A percentile compares a stretch with the other conserved stretches of the same genome.
These are phyloP conservation scores for Gandaritis pyraliata DNA, from an alignment of 2,888 invertebrate species.

Conservation along the genomic window DNA sequence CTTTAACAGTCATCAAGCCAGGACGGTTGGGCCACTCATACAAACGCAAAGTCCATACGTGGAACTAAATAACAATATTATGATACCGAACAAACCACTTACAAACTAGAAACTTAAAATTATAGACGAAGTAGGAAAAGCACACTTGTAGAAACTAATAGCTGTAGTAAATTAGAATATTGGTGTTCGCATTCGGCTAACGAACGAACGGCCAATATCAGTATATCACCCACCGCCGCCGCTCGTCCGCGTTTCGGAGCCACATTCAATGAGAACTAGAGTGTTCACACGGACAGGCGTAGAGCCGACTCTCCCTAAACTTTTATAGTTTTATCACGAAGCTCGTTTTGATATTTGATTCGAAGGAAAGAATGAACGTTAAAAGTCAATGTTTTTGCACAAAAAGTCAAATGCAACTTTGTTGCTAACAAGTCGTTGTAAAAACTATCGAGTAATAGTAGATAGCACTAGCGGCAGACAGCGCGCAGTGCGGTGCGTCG, in stretches of 20 bases:
- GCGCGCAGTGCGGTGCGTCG: conserved; percentile 1
- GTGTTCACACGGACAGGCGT: conserved; percentile 53
- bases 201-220: conserved; percentile 75
- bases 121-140: conserved; percentile 39
- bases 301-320: conserved; percentile 54
- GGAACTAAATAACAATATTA: conserved; percentile 9
- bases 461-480: neutral
- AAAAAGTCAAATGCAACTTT: conserved; percentile 39
- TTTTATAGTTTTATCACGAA: neutral
- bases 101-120: conserved; percentile 21
- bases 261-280: conserved; percentile 64
- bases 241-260: conserved; percentile 72
- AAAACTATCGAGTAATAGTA: conserved; percentile 20
- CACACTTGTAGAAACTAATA: conserved; percentile 48
- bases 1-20: too few species aligned
- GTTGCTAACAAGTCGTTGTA: conserved; percentile 9
- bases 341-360: conserved; percentile 2
- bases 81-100: conserved; percentile 17
- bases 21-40: too few species aligned
- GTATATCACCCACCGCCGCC: conserved; percentile 80
- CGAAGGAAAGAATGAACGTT: conserved; percentile 19
- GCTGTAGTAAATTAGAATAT: conserved; percentile 74
- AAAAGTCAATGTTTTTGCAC: conserved; percentile 40
- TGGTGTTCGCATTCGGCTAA: conserved; percentile 72
- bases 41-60: conserved; percentile 12